Conservation (phyloP, 2,797 vertebrate genomes). For the Melopsittacus undulatus region DNA sequence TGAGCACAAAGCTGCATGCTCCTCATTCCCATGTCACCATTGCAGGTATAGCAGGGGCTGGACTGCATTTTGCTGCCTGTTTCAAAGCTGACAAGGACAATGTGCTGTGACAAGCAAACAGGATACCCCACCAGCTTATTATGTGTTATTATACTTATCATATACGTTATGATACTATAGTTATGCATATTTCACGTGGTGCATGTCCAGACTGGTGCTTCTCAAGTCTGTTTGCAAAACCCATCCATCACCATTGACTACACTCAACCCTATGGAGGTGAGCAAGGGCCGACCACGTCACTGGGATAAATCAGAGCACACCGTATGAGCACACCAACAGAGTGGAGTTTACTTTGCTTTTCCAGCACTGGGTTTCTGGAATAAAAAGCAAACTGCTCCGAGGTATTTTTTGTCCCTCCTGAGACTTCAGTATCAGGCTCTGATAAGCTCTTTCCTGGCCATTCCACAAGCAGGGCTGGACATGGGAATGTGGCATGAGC, state of each 20-base stretch:
- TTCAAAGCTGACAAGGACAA: neutral
- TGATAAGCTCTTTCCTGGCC: constrained; percentile 44
- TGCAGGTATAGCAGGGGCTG: rapidly evolving
- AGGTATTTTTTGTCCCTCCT: neutral
- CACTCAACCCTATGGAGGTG: rapidly evolving
- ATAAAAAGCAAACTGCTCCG: constrained; percentile 26
- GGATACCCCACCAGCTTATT: neutral
- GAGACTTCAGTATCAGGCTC: constrained; percentile 55
- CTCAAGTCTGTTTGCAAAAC: neutral
- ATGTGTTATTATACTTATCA: neutral
- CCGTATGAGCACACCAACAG: neutral
- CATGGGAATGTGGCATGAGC: constrained; percentile 22
- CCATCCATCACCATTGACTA: neutral
- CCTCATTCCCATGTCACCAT: rapidly evolving
- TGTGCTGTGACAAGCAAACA: neutral
- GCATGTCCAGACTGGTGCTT: neutral
- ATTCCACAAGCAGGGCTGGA: constrained; percentile 62
- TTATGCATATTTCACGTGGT: neutral
- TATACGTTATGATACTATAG: neutral
- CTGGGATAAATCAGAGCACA: rapidly evolving
- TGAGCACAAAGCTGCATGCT: neutral
- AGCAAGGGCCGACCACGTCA: rapidly evolving
- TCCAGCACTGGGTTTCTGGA: constrained; percentile 2
- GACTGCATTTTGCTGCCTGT: neutral
- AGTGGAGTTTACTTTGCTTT: neutral